Evolutionary conservation across 2,113 vertebrate genomes (phyloP), one percentile per base, ranked within the genome.

Genomic region (Grantiella picta): DNA sequence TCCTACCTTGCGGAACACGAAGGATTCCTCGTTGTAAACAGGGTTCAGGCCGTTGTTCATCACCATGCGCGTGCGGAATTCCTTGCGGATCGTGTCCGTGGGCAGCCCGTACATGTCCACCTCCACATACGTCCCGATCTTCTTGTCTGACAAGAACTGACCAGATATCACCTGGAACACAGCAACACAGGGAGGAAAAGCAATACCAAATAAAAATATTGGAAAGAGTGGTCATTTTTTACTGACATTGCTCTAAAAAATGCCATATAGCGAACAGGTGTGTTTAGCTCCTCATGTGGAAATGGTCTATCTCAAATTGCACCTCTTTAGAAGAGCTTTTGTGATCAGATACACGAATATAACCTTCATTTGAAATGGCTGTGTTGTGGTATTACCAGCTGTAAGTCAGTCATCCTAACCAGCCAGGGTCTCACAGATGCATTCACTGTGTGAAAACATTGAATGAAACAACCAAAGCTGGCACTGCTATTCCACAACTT

Each of bases 31-130:
- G 25, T 99, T 99, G 98, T 99, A 99, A 59, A 99, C 99, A 2
- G 99, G 99, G 92, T 99, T 99, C 72, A 99, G 98, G 14, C 99
- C 99, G 12, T 99, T 99, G 98, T 99, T 99, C 99, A 99, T 99
- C 97, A 99, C 99, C 99, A 99, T 99, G 44, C 99, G 98, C 1
- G 99, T 99, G 72, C 99, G 98, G 93, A 99, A 99, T 94, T 99
- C 99, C 94, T 99, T 99, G 42, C 99, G 98, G 78, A 99, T 99
- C 10, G 99, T 99, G 97, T 99, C 99, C 0, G 99, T 99, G 36
- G 99, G 99, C 81, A 99, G 93, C 7, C 99, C 99, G 4, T 99
- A 99, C 99, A 99, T 99, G 80, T 99, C 99, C 44, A 99, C 99
- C 94, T 99, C 99, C 79, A 99, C 99, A 2, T 99, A 99, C 0